A percentile compares a stretch with the other conserved stretches of the same genome.
phyloP scores from a whole-genome alignment of 2,888 invertebrate genomes.

The Invenusta paracnida region DNA sequence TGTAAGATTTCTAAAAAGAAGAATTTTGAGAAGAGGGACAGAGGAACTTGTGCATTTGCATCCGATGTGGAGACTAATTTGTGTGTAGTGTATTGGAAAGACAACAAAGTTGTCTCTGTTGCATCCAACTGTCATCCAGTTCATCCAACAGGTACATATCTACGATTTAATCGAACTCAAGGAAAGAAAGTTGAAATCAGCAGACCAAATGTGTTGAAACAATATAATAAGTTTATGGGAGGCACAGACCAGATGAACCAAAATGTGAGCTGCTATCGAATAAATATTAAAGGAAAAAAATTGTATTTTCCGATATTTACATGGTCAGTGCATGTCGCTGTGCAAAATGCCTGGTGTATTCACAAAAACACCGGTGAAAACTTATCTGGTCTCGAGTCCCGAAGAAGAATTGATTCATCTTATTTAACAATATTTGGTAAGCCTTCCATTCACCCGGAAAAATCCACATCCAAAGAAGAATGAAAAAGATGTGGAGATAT shows the following conservation, averaged over 20 bases:
- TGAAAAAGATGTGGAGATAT: not conserved
- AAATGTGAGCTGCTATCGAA: constrained; percentile 17
- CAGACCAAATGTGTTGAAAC: constrained; percentile 5
- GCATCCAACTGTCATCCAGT: constrained; percentile 7
- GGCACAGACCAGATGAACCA: not conserved
- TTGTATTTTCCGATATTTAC: not conserved
- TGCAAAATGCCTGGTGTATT: not conserved
- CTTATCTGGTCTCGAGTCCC: not conserved
- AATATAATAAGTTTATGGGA: constrained; percentile 14
- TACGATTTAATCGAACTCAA: constrained; percentile 17
- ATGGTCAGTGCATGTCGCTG: not conserved
- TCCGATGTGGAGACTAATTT: constrained; percentile 4
- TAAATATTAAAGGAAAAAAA: not conserved
- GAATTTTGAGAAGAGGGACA: constrained; percentile 2
- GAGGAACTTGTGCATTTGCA: constrained; percentile 17
- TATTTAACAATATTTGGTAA: not conserved
- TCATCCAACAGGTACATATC: not conserved
- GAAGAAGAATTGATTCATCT: not conserved
- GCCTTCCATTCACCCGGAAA: not conserved
- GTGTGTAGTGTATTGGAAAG: constrained; percentile 13
- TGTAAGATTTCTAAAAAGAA: constrained; percentile 18
- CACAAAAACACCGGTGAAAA: not conserved
- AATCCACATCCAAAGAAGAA: not conserved
- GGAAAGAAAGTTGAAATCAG: constrained; percentile 14
- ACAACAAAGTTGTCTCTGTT: not conserved